Base-by-base conservation (phyloP, 2,888 invertebrate genomes). In the Thymelicus acteon region DNA sequence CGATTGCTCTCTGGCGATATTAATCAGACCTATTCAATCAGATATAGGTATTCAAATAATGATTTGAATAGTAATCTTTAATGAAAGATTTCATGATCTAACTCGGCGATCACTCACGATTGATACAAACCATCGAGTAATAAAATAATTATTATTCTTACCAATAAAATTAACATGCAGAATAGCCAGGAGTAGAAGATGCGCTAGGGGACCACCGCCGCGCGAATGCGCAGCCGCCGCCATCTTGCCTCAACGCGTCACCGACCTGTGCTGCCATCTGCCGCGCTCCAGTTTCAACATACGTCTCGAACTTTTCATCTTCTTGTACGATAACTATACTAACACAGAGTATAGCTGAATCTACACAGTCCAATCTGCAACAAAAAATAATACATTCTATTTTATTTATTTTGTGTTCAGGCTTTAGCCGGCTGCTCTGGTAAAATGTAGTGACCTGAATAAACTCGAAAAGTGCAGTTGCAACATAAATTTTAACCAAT, bases 91-190 rank as follows among this genome's bases (percentile, higher is more conserved):
- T 31, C 31, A 31, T 31, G 48, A 48, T 13, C 13, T 48, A 48
- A 13, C 48, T 13, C 13, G 6, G 12, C 49, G 3, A 47, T 15
- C n/a, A 15, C 49, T 15, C n/a, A 13, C 48, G 13, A 7, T 6
- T 52, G 5, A 19, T 6, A 19, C 2, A 52, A 13, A 3, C 2
- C 48, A 4, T 48, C 15, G 19, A 52, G 24, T 39, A 67, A n/a
- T 7, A 19, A 58, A 47, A 52, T 64, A 60, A 24, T 40, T 81
- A 89, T 87, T 82, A 93, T 40, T 81, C 89, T 87, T 82, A 93
- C 93, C 93, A 81, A 92, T 87, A 84, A 93, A 93, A 84, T 93
- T 93, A 68, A 91, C 92, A 75, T 93, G 92, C 76, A 93, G 78
- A 24, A 93, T 84, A 64, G 92, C 92, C 60, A 93, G 79, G 15